Percentiles rank a stretch among this genome's conserved stretches.
Conservation (phyloP, 1,140 invertebrate species). For the Portunus trituberculatus region DNA sequence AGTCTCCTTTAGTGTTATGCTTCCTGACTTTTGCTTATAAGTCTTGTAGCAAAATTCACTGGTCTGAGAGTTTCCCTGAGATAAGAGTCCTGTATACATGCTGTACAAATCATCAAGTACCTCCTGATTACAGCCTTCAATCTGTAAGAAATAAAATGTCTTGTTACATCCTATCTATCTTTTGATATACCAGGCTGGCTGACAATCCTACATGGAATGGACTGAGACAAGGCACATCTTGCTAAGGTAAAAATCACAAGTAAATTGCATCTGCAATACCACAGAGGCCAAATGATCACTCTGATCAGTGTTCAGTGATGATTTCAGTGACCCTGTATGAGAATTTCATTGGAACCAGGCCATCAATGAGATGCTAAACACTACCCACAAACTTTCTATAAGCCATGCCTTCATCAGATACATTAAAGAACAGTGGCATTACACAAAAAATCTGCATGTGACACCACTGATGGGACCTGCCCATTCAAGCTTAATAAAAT, state of each 20-base stretch:
- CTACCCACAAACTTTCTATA: not conserved
- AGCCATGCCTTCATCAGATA: too few relatives aligned
- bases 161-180: not conserved
- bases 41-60: conserved; percentile 26
- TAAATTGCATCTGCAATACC: not conserved
- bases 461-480: too few relatives aligned
- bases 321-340: too few relatives aligned
- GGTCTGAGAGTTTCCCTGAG: not conserved
- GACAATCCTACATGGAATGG: not conserved
- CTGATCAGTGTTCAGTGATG: not conserved
- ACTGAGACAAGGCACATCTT: not conserved
- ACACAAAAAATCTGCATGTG: too few relatives aligned
- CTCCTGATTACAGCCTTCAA: conserved; percentile 1
- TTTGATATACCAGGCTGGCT: not conserved
- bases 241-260: not conserved
- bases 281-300: not conserved
- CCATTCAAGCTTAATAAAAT: too few relatives aligned
- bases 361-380: too few relatives aligned
- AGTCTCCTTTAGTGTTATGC: conserved; percentile 40
- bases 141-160: not conserved
- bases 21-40: not conserved
- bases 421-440: too few relatives aligned
- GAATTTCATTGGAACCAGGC: too few relatives aligned
- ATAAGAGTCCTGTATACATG: not conserved
- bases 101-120: conserved; percentile 26